Evolutionary conservation across 2,113 vertebrate species (phyloP).

Genomic region (Chlamydotis undulata): DNA sequence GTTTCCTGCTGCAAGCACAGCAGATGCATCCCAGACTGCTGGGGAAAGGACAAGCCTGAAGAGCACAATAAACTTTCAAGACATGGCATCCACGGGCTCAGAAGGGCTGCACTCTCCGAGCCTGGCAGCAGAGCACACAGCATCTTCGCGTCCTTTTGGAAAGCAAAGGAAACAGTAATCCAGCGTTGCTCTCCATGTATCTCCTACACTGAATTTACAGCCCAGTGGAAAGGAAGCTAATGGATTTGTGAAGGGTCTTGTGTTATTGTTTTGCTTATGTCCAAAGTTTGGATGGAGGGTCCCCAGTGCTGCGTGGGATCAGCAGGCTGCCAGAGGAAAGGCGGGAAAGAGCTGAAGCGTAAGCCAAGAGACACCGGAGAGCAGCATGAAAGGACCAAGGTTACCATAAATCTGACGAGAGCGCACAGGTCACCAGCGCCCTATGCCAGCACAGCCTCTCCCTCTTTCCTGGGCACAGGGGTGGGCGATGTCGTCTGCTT

Average conservation of each 20-base stretch:
- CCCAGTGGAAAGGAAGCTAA: neutral
- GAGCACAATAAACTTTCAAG: neutral
- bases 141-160: neutral
- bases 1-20: neutral
- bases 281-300: neutral
- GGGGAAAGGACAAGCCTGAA: slow-evolving; percentile 15
- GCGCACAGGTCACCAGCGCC: slow-evolving; percentile 10
- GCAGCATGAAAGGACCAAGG: neutral
- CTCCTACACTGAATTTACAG: neutral
- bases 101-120: neutral
- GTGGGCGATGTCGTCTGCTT: neutral
- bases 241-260: neutral
- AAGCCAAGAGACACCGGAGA: neutral
- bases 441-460: neutral
- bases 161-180: neutral
- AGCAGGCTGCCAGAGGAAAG: neutral
- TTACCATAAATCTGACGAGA: neutral
- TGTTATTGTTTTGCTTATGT: neutral
- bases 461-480: neutral
- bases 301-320: neutral
- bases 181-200: neutral
- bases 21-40: neutral
- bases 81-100: neutral
- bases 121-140: neutral
- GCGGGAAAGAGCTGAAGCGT: neutral